Conservation (phyloP, 2,113 vertebrate genomes). For the Desmodus rotundus region DNA sequence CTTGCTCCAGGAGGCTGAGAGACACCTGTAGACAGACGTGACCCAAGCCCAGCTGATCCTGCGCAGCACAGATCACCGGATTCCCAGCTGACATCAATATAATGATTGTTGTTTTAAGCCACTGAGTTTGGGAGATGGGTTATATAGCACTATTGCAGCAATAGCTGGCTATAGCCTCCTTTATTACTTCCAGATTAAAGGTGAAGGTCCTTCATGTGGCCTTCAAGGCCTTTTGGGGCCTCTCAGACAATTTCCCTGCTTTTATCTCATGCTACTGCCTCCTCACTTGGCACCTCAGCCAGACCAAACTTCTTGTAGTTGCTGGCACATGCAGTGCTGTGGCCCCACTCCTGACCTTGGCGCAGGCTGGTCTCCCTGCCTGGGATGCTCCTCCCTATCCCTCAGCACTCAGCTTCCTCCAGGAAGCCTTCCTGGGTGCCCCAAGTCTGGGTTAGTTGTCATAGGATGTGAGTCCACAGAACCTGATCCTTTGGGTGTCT, state of each 20-base stretch:
- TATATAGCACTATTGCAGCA: no score
- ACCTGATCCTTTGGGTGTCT: background rate
- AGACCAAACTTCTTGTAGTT: background rate
- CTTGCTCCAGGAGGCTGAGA: background rate
- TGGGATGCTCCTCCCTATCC: background rate
- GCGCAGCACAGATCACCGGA: background rate
- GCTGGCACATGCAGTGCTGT: rapidly evolving
- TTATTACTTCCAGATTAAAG: background rate
- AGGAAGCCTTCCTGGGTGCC: background rate
- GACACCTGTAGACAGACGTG: background rate
- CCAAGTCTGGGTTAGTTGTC: no score
- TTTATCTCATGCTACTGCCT: background rate
- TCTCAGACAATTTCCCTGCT: background rate
- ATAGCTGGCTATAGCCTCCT: background rate
- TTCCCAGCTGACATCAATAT: background rate
- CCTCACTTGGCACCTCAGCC: background rate
- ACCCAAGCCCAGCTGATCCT: background rate
- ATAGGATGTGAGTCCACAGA: background rate
- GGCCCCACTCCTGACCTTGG: background rate
- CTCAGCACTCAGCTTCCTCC: background rate
- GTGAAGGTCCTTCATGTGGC: background rate
- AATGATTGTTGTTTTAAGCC: background rate
- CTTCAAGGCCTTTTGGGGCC: background rate
- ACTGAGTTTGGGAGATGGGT: background rate
- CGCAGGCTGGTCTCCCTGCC: no score